Conservation (phyloP, 2,113 vertebrate genomes). For the Pandion haliaetus region DNA sequence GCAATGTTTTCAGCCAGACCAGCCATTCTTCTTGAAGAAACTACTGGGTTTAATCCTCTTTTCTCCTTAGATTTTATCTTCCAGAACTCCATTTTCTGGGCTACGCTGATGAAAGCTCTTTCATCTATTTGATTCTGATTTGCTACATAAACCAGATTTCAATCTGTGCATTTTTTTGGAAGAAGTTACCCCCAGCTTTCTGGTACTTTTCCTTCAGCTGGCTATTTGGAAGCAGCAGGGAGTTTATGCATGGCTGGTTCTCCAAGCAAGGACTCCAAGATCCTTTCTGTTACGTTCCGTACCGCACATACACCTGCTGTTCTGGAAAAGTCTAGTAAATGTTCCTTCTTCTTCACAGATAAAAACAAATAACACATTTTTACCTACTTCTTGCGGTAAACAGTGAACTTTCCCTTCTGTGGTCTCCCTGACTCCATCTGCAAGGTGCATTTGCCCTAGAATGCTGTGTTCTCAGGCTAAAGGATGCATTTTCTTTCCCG, state of each 20-base stretch:
- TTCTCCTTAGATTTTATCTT: conserved; percentile 10
- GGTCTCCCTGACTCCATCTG: not conserved
- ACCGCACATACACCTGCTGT: not conserved
- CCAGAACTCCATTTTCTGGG: not conserved
- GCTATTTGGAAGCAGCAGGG: not conserved
- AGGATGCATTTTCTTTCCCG: not conserved
- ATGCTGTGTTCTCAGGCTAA: not conserved
- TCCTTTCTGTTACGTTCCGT: not conserved
- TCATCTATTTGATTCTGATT: not conserved
- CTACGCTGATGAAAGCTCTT: not conserved
- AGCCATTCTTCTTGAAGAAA: conserved; percentile 37
- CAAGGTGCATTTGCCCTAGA: not conserved
- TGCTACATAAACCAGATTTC: conserved; percentile 2
- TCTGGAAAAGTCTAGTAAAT: not conserved
- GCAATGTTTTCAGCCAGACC: not conserved
- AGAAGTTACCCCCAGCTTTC: conserved; percentile 2
- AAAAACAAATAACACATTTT: not conserved
- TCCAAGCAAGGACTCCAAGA: not conserved
- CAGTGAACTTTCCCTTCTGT: not conserved
- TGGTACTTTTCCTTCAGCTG: not conserved
- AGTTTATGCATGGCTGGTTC: not conserved
- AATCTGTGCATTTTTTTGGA: not conserved
- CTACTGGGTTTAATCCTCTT: conserved; percentile 8
- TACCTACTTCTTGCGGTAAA: not conserved
- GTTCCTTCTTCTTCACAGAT: not conserved